Evolutionary conservation across 2,113 vertebrate genomes (phyloP), one percentile per base, ranked within the genome.

Genomic region (Heterochromis multidens): DNA sequence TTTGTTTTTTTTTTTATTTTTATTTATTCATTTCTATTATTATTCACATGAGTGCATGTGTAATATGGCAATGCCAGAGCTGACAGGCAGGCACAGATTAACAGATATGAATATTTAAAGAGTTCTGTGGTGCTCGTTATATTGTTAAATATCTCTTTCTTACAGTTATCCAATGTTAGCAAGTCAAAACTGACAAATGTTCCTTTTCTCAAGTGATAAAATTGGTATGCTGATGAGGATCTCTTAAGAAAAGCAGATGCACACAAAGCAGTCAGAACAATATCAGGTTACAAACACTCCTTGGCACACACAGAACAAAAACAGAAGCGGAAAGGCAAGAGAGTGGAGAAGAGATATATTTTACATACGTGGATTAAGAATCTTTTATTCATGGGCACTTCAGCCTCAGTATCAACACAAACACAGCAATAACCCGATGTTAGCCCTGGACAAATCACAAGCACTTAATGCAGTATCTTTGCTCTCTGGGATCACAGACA

Each of bases 51-150:
- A n/a, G n/a, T n/a, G n/a, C n/a, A n/a, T n/a, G n/a, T n/a, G n/a
- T n/a, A n/a, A n/a, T n/a, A n/a, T n/a, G n/a, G n/a, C n/a, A n/a
- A n/a, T n/a, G n/a, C n/a, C n/a, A n/a, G n/a, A n/a, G n/a, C n/a
- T n/a, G n/a, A n/a, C n/a, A n/a, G n/a, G n/a, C n/a, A n/a, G 86
- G 43, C 60, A 87, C 82, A 87, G 76, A 87, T 91, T 33, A 89
- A n/a, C 29, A 83, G 63, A 88, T 70, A 88, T 92, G 40, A 86
- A 91, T 93, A 80, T 87, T 92, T 90, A 78, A 91, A 86, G n/a
- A 77, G 67, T 82, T 61, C 70, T 72, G 33, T 79, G 79, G 76
- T 40, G 60, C 80, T 54, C 62, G 82, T 77, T 91, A 84, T 90
- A 92, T 84, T 77, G 76, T 90, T 88, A 85, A 89, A 92, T 72